Conservation (phyloP, 2,888 invertebrate genomes). For the Brachypalpus laphriformis region DNA sequence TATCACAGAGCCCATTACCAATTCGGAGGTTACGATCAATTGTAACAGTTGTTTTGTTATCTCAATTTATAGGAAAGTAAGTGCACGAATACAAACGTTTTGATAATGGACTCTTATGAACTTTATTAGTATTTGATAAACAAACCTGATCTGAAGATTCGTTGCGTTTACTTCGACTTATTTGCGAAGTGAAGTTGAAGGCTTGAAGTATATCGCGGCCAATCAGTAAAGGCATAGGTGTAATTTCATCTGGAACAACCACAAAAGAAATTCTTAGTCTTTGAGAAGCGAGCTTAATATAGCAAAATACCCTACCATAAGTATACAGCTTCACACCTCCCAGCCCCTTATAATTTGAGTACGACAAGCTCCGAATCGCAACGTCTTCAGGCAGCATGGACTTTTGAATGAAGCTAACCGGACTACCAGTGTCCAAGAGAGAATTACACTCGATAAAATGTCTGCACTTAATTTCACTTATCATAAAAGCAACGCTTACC, state of each 20-base stretch:
- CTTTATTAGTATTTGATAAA: too few relatives aligned
- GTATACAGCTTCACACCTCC: too few relatives aligned
- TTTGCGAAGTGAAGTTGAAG: background rate
- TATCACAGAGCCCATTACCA: too few relatives aligned
- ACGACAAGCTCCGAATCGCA: background rate
- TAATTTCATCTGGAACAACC: background rate
- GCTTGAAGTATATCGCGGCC: background rate
- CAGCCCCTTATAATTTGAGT: background rate
- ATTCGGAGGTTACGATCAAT: too few relatives aligned
- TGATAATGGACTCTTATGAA: too few relatives aligned
- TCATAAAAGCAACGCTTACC: constrained; percentile 43
- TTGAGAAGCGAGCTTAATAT: too few relatives aligned
- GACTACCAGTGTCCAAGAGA: constrained; percentile 60
- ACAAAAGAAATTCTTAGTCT: background rate
- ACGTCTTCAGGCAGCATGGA: constrained; percentile 33
- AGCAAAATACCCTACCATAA: constrained; percentile 1
- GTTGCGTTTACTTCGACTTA: too few relatives aligned
- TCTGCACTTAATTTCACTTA: constrained; percentile 15
- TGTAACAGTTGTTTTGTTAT: too few relatives aligned
- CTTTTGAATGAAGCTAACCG: constrained; percentile 41
- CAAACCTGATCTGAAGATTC: background rate
- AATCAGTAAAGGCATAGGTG: background rate
- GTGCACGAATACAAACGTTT: too few relatives aligned
- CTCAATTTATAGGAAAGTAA: too few relatives aligned
- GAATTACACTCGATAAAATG: too few relatives aligned